Evolutionary conservation across 2,113 vertebrate genomes (phyloP), one percentile per base, ranked within the genome.

Genomic region (Periophthalmodon schlosseri): DNA sequence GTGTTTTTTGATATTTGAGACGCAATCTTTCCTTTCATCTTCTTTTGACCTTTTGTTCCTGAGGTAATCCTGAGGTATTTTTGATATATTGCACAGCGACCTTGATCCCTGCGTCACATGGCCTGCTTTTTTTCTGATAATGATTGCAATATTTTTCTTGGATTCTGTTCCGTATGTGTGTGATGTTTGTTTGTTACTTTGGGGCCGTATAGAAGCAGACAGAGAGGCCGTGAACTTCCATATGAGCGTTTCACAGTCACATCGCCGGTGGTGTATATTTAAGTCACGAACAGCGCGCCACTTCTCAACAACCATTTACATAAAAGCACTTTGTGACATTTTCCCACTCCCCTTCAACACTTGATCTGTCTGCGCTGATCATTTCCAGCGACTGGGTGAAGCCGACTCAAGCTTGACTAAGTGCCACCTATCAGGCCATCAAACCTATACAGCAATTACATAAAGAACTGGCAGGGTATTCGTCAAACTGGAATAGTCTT

Each of bases 241-340:
- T 73, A 81, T 68, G 64, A 84, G 15, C 36, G 72, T 69, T 83
- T 74, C 60, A 49, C 24, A 71, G 76, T 75, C 74, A 39, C 81
- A 75, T 75, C 66, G 75, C 78, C 33, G 70, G 44, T 14, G 28
- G 68, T 72, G 74, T 83, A 72, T 56, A 76, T 87, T 87, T 68
- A 77, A 73, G 84, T 86, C 65, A 84, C 81, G 46, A 56, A 61
- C 24, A 56, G 67, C 82, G 76, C 73, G 68, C 33, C 1, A 23
- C 75, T 84, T 79, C 83, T 75, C 73, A 76, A 77, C 77, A 36
- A 0, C 28, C 71, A 89, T 91, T 90, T 91, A 83, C 87, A 88
- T 89, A 81, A 91, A 90, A 89, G 87, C 89, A 86, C 83, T 87
- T 85, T 72, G 78, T 72, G 81, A 83, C 77, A 73, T 81, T 83